Conservation (phyloP, 2,113 vertebrate genomes). For the Daboia siamensis region DNA sequence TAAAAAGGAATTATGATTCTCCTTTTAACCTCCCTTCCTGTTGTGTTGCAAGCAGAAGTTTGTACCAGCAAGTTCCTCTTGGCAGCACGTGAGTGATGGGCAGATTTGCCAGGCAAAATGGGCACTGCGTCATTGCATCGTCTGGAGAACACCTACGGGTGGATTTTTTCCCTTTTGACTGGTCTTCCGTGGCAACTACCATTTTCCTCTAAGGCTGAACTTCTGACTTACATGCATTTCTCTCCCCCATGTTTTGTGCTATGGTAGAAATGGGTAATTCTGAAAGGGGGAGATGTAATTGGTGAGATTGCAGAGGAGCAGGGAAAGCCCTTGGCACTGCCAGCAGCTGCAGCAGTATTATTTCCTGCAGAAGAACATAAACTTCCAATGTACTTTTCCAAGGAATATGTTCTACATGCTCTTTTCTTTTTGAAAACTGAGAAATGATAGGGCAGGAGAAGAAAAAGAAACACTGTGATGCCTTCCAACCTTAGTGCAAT, state of each 20-base stretch:
- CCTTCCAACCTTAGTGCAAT: background rate
- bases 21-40: background rate
- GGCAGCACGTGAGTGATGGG: background rate
- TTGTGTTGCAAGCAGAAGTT: background rate
- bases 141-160: background rate
- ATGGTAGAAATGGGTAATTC: background rate
- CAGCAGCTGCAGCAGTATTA: too few species aligned
- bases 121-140: rapidly evolving
- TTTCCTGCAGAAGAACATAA: background rate
- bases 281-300: too few species aligned
- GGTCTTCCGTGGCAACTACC: background rate
- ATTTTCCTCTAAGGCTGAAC: background rate
- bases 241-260: background rate
- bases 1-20: background rate
- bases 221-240: background rate
- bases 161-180: background rate
- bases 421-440: background rate
- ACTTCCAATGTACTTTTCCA: background rate
- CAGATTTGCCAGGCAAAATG: background rate
- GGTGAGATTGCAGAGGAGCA: too few species aligned
- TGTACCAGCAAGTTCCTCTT: background rate
- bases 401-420: background rate
- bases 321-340: background rate
- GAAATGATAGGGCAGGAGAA: background rate
- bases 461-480: background rate